These are phyloP conservation scores for fruit fly (Drosophila melanogaster) DNA, from an alignment of 1,140 invertebrate genomes.

Conservation along the genomic window DNA sequence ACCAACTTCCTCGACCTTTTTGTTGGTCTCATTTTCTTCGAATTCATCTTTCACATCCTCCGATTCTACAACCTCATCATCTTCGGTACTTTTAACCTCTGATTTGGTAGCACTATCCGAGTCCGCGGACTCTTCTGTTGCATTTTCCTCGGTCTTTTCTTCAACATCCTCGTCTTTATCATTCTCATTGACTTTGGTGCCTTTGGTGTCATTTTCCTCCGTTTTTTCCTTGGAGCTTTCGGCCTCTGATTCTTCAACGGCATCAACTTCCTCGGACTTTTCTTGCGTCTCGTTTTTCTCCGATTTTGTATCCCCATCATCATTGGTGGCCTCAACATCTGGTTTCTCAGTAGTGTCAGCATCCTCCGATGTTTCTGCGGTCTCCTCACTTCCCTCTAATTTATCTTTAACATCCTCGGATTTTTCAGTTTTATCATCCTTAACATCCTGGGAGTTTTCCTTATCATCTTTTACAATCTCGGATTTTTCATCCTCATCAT, in stretches of 20 bases:
- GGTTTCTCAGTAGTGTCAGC: background rate
- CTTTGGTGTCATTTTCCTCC: background rate
- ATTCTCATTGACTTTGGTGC: background rate
- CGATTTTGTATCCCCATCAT: constrained; percentile 1
- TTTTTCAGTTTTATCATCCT: background rate
- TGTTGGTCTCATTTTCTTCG: background rate
- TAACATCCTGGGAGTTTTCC: background rate
- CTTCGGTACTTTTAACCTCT: background rate
- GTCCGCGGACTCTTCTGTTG: no score
- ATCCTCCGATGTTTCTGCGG: constrained; percentile 1
- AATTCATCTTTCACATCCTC: background rate
- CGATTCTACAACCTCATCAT: background rate
- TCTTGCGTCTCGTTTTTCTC: background rate
- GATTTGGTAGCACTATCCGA: no score
- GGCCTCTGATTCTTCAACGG: constrained; percentile 2
- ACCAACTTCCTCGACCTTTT: no score
- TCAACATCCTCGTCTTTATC: background rate
- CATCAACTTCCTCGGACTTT: background rate
- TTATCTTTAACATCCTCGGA: background rate
- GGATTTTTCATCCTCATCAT: background rate
- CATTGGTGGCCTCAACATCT: background rate
- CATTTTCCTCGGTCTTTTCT: constrained; percentile 2
- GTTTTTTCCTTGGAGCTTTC: constrained; percentile 6
- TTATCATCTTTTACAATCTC: constrained; percentile 1
- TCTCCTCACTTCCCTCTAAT: background rate